Base-by-base conservation (phyloP, 2,888 invertebrate genomes). In the Drosophila mercatorum region DNA sequence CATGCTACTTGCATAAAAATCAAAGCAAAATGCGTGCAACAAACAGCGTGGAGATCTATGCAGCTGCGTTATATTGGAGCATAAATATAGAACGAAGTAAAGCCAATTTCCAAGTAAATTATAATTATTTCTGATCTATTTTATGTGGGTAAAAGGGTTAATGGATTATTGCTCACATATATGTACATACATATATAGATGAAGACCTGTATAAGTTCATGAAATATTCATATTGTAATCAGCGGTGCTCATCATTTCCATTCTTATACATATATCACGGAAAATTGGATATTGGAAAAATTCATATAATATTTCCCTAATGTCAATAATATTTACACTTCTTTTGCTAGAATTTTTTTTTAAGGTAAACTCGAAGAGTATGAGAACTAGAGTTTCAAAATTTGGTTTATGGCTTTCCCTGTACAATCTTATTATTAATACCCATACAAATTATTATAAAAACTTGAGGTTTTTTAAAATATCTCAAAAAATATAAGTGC, bases 1-100 rank as follows among this genome's bases (percentile, higher is more conserved):
- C 49, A 49, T 69, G 67, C 72, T 67, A 47, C 44, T 63, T 61
- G 53, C 71, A 68, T 28, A 38, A 67, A 78, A 81, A 81, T 81
- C 80, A 49, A 78, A 81, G 58, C 57, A 38, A 46, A 17, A 34
- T 28, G 31, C 46, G n/a, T 41, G 14, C 10, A 2, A 1, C 47
- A 47, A 7, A 34, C 3, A 38, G 26, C 55, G 17, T 51, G 28
- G 17, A 47, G 79, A 38, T 56, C 40, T 12, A 5, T 22, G 14
- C 40, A 70, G 59, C 59, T 59, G 59, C 6, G 31, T n/a, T 3
- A 4, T n/a, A 55, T 40, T 55, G 3, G 8, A 12, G 26, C 8
- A 53, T 14, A 38, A 8, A 7, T 14, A 5, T 14, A 5, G 26
- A 0, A 11, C 10, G 8, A 17, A 17, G 38, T 14, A 12, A 55